Conservation (phyloP, 1,140 invertebrate species). For the Drosophila takahashii region DNA sequence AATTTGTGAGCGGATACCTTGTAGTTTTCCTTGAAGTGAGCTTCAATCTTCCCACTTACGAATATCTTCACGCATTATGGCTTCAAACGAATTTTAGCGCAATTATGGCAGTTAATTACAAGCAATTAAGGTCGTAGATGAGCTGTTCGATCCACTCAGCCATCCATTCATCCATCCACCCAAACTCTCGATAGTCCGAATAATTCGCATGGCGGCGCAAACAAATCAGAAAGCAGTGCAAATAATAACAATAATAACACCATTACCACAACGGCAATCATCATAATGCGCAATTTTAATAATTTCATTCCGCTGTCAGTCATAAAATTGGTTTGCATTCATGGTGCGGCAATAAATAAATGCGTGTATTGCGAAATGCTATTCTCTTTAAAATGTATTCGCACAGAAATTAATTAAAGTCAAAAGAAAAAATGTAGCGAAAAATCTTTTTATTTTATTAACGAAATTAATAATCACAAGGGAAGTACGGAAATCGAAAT, state of each 20-base stretch:
- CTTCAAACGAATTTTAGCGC: slow-evolving; percentile 14
- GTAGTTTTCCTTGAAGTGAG: neutral
- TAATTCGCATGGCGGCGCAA: slow-evolving; percentile 46
- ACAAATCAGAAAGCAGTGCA: slow-evolving; percentile 71
- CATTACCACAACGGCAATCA: slow-evolving; percentile 44
- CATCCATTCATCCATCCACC: neutral
- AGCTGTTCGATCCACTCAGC: slow-evolving; percentile 1
- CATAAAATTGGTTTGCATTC: slow-evolving; percentile 62
- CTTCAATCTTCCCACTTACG: neutral
- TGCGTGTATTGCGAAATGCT: slow-evolving; percentile 20
- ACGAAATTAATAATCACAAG: slow-evolving; percentile 44
- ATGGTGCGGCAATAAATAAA: slow-evolving; percentile 33
- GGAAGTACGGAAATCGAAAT: slow-evolving; percentile 14
- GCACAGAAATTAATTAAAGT: slow-evolving; percentile 47
- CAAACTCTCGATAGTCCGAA: slow-evolving; percentile 29
- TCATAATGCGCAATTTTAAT: slow-evolving; percentile 71
- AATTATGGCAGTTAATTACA: slow-evolving; percentile 68
- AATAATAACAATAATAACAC: slow-evolving; percentile 44
- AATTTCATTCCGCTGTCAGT: slow-evolving; percentile 69
- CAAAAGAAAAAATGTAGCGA: slow-evolving; percentile 14
- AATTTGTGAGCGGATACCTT: neutral
- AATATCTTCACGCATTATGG: slow-evolving; percentile 16
- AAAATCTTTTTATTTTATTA: slow-evolving; percentile 44
- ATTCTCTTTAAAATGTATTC: slow-evolving; percentile 35
- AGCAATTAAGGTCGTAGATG: slow-evolving; percentile 58